Evolutionary conservation across 2,888 invertebrate species (phyloP), one percentile per base, ranked within the genome.

Genomic region (Orthosia gothica): DNA sequence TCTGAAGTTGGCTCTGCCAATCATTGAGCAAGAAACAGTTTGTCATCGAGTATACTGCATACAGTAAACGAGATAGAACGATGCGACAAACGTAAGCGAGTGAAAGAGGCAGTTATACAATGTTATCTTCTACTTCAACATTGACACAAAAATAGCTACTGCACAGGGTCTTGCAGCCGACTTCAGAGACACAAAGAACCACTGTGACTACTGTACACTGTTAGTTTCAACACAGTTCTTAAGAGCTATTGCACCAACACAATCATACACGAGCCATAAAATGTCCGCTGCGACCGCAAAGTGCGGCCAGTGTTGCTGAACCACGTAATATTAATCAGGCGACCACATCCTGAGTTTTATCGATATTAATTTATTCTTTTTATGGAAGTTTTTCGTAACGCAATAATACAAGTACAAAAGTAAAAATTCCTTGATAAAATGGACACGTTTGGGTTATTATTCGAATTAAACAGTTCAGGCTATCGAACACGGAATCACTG

Each of bases 301-400:
- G 32, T 73, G 49, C 23, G 23, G 45, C 9, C 67, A 49, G 54
- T 32, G 52, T 50, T 50, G 40, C 26, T 45, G n/a, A 54, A 80
- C 49, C 80, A 59, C 52, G 45, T 23, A 40, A 54, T 52, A 13
- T 70, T 63, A 70, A 68, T 82, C 69, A 70, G 69, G 47, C 55
- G 54, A 80, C 84, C 81, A 80, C 81, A 84, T 80, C 75, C 81
- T 68, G 70, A 65, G 18, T 26, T 64, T 20, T 65, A 57, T 62
- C 59, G 63, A 62, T 32, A 67, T 59, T 32, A n/a, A 32, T 47
- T 69, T 23, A 40, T 16, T 16, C n/a, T 55, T 50, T 47, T 65
- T 52, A 77, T 49, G 15, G 54, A 23, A 54, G 45, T 15, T 18
- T 50, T 23, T 18, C 11, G 18, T 32, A 23, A 45, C 40, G 5